Evolutionary conservation across 2,797 vertebrate genomes (phyloP).

Genomic region (Prionace glauca): DNA sequence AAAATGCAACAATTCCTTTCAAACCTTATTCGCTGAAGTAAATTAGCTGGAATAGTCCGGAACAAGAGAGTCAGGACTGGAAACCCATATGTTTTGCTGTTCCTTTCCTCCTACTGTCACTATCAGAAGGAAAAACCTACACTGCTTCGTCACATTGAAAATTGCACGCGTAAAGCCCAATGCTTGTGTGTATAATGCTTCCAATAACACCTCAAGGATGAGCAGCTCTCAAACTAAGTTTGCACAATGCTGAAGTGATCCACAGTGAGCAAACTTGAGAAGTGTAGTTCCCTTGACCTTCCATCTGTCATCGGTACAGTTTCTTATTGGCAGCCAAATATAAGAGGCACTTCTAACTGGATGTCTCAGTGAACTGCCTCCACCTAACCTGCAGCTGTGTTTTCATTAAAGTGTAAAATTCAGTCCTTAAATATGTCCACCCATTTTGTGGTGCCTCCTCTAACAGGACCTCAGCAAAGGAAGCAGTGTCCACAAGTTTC

Average conservation of each 20-base stretch:
- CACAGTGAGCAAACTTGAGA: neutral
- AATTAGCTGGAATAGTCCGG: neutral
- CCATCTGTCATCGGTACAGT: neutral
- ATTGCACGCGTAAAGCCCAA: neutral
- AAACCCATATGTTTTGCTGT: neutral
- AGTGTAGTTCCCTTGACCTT: neutral
- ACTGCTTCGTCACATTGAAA: neutral
- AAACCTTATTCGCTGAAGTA: neutral
- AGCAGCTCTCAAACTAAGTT: neutral
- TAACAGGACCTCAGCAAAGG: neutral
- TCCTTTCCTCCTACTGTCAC: neutral
- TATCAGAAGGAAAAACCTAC: neutral
- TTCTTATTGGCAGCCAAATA: neutral
- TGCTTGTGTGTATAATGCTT: neutral
- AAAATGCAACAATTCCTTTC: neutral
- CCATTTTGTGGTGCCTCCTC: neutral
- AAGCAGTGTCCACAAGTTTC: neutral
- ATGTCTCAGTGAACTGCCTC: neutral
- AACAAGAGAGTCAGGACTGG: neutral
- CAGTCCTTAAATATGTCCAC: neutral
- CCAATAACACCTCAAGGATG: neutral
- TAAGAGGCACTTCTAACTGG: neutral
- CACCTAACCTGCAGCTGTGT: neutral
- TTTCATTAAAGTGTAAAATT: neutral
- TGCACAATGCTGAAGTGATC: neutral